Evolutionary conservation across 2,113 vertebrate species (phyloP).

Genomic region (Laticauda colubrina): DNA sequence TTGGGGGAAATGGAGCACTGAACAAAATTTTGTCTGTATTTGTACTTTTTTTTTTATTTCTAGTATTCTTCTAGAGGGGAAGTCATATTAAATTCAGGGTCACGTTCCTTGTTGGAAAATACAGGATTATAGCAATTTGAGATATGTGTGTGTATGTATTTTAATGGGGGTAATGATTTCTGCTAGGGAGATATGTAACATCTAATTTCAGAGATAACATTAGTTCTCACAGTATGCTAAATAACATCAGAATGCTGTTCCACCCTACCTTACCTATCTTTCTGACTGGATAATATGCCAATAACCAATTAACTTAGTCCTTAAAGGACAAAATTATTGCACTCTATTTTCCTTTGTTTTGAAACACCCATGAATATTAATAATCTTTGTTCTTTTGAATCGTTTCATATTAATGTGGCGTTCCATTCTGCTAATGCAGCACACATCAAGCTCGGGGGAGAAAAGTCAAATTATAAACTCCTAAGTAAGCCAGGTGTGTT

Average conservation of each 20-base stretch:
- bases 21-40: background rate
- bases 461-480: background rate
- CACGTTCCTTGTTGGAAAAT: background rate
- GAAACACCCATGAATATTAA: background rate
- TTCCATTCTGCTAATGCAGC: background rate
- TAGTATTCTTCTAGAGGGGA: background rate
- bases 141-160: background rate
- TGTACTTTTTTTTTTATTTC: background rate
- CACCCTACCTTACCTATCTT: background rate
- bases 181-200: conserved; percentile 8
- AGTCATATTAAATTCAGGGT: background rate
- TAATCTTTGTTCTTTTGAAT: conserved; percentile 19
- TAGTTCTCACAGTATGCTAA: background rate
- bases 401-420: conserved; percentile 5
- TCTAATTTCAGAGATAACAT: background rate
- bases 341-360: background rate
- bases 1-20: background rate
- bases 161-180: fast-evolving
- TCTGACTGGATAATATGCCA: background rate
- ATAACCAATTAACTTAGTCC: background rate
- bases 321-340: background rate
- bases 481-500: background rate
- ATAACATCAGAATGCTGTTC: background rate
- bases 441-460: background rate
- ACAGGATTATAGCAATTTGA: background rate